A percentile compares a stretch with the other conserved stretches of the same genome.
Conservation (phyloP, 2,113 vertebrate species). For the Prionailurus bengalensis region DNA sequence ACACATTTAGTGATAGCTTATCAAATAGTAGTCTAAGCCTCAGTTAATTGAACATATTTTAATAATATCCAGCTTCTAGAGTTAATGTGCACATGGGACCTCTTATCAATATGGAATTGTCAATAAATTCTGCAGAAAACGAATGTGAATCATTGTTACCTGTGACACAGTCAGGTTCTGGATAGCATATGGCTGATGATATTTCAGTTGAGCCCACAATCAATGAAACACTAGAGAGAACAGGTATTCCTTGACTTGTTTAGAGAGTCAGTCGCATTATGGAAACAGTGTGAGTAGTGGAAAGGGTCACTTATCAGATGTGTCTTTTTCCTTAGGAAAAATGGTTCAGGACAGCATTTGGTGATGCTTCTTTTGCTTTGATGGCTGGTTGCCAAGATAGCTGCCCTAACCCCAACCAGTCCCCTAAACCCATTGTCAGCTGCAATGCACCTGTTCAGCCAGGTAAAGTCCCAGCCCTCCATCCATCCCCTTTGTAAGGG, state of each 20-base stretch:
- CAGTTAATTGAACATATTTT: not conserved
- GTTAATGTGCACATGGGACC: fast-evolving
- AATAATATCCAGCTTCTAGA: too few species aligned
- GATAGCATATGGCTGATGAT: fast-evolving
- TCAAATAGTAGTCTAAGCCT: not conserved
- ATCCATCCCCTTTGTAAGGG: not conserved
- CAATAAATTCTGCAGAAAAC: fast-evolving
- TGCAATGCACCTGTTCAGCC: not conserved
- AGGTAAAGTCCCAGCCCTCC: too few species aligned
- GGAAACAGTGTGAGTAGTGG: fast-evolving
- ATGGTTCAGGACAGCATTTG: not conserved
- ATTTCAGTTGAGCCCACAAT: not conserved
- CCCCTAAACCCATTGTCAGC: too few species aligned
- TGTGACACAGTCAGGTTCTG: not conserved
- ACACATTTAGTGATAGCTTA: fast-evolving
- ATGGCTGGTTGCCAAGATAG: not conserved
- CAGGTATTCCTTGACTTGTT: not conserved
- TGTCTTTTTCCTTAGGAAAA: not conserved
- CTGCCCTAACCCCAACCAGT: too few species aligned
- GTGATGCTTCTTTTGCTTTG: not conserved
- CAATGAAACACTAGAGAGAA: too few species aligned
- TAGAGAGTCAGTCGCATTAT: fast-evolving
- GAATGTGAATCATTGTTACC: not conserved
- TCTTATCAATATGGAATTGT: too few species aligned
- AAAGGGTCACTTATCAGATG: not conserved